Evolutionary conservation across 2,888 invertebrate genomes (phyloP).

Genomic region (Acronicta leporina): DNA sequence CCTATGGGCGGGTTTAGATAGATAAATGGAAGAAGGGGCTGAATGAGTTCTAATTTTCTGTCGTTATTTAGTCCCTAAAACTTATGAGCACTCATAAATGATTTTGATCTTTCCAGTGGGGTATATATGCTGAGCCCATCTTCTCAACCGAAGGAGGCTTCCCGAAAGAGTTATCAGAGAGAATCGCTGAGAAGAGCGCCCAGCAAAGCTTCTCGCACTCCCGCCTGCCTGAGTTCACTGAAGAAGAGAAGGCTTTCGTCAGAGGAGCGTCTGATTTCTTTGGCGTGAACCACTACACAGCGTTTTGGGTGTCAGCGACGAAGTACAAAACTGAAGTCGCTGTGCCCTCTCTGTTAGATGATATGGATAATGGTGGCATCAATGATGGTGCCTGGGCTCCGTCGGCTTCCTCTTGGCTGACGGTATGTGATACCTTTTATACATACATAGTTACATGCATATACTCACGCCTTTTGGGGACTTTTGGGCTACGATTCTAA

Average conservation of each 20-base stretch:
- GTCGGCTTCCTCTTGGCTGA: slow-evolving; percentile 70
- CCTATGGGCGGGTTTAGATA: no score
- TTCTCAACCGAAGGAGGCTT: slow-evolving; percentile 85
- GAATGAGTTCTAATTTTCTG: no score
- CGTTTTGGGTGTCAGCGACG: slow-evolving; percentile 65
- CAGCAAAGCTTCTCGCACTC: slow-evolving; percentile 76
- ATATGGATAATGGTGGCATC: slow-evolving; percentile 54
- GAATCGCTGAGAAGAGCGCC: slow-evolving; percentile 76
- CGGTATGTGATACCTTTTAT: slow-evolving; percentile 56
- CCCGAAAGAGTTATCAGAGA: slow-evolving; percentile 79
- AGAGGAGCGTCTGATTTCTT: slow-evolving; percentile 73
- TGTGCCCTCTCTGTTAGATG: slow-evolving; percentile 65
- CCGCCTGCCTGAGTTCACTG: slow-evolving; percentile 77
- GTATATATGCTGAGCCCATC: slow-evolving; percentile 83
- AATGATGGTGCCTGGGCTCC: slow-evolving; percentile 64
- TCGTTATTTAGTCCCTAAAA: no score
- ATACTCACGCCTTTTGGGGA: no score
- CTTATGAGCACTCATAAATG: neutral
- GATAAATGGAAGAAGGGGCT: no score
- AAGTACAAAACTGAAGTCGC: slow-evolving; percentile 46
- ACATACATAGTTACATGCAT: no score
- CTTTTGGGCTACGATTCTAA: no score
- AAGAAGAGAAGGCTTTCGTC: slow-evolving; percentile 68
- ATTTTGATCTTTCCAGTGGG: slow-evolving; percentile 64
- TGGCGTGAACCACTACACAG: slow-evolving; percentile 92